phyloP scores from a whole-genome alignment of 2,797 vertebrate genomes.

The Pseudochaenichthys georgianus region DNA sequence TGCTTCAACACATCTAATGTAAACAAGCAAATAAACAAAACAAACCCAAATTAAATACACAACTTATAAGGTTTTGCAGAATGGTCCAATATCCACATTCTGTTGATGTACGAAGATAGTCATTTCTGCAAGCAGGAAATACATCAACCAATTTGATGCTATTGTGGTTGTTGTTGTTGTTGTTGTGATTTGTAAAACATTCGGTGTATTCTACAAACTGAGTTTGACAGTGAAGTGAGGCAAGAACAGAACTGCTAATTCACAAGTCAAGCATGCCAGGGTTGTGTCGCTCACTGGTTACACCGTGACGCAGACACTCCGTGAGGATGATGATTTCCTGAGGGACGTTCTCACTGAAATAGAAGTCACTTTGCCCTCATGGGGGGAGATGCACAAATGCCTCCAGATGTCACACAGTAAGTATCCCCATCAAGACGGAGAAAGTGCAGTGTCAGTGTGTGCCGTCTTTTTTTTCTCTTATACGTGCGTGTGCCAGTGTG shows the following conservation, averaged over 20 bases:
- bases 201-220: neutral
- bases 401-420: constrained; percentile 66
- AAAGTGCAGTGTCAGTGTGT: constrained; percentile 19
- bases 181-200: neutral
- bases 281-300: constrained; percentile 11
- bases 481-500: constrained; percentile 7
- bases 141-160: neutral
- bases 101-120: neutral
- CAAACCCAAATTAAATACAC: neutral
- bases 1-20: neutral
- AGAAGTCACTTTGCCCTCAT: constrained; percentile 48
- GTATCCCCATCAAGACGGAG: constrained; percentile 46
- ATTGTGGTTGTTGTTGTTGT: neutral
- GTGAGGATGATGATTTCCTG: constrained; percentile 48
- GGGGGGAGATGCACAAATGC: constrained; percentile 59
- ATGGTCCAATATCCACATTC: neutral
- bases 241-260: constrained; percentile 13
- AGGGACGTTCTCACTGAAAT: constrained; percentile 44
- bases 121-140: neutral
- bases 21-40: neutral
- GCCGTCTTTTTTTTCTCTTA: neutral
- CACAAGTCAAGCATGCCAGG: constrained; percentile 2
- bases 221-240: neutral
- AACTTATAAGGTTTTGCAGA: neutral
- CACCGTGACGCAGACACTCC: constrained; percentile 22